Conservation (phyloP, 1,140 invertebrate genomes). For the Patella vulgata region DNA sequence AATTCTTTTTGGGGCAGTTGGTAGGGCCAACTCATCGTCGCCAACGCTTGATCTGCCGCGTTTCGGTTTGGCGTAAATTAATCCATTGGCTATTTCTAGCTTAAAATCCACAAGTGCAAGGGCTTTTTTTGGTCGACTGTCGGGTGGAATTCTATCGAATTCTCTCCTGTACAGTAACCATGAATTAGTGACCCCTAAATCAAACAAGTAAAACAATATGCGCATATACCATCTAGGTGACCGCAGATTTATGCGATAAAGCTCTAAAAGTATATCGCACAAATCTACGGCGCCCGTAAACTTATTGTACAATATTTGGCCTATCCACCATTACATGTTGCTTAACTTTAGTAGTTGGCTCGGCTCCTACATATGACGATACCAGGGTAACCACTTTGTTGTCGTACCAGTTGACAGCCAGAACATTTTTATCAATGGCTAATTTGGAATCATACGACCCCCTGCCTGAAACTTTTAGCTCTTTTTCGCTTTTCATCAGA, state of each 20-base stretch:
- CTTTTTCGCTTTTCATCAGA: conserved; percentile 29
- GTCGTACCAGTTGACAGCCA: conserved; percentile 31
- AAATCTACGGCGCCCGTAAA: conserved; percentile 66
- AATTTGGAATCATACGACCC: conserved; percentile 23
- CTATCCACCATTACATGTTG: too few species aligned
- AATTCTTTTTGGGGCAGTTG: conserved; percentile 2
- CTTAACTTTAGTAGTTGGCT: conserved; percentile 15
- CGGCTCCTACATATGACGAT: conserved; percentile 26
- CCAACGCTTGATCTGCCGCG: neutral
- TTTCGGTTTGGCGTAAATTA: neutral
- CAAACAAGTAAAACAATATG: conserved; percentile 45
- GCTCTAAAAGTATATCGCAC: conserved; percentile 40
- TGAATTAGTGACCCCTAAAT: conserved; percentile 47
- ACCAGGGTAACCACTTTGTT: conserved; percentile 27
- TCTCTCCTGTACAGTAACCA: conserved; percentile 50
- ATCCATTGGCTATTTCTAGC: neutral
- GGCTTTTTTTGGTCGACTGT: too few species aligned
- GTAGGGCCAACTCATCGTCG: neutral
- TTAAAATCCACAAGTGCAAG: conserved; percentile 4
- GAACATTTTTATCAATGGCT: conserved; percentile 20
- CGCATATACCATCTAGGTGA: conserved; percentile 53
- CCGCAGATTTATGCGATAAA: conserved; percentile 46
- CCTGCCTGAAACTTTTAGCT: conserved; percentile 26
- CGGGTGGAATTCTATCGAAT: too few species aligned
- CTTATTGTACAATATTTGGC: conserved; percentile 60